Percentiles rank a stretch among this genome's conserved stretches.
Evolutionary conservation across 2,888 invertebrate species (phyloP).

Genomic region (Leptinotarsa tumamoca): DNA sequence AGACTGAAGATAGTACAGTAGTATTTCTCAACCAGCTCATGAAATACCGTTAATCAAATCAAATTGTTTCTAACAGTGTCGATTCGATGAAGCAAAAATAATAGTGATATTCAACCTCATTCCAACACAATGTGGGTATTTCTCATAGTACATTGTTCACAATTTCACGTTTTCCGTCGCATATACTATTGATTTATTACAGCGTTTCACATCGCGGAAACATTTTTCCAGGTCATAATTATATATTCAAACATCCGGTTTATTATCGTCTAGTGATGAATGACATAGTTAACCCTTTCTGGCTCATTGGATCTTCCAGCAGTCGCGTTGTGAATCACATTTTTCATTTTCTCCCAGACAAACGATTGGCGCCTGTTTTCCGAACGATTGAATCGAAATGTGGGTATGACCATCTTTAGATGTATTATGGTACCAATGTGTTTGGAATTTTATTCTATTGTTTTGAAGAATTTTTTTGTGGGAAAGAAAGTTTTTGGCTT

Average conservation of each 20-base stretch:
- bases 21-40: too few relatives aligned
- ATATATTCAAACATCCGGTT: constrained; percentile 16
- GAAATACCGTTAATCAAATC: too few relatives aligned
- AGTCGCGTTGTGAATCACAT: constrained; percentile 1
- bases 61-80: not conserved
- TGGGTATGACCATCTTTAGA: not conserved
- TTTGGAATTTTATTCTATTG: too few relatives aligned
- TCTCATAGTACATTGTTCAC: constrained; percentile 17
- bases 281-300: constrained; percentile 10
- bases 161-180: constrained; percentile 9
- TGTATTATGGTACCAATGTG: too few relatives aligned
- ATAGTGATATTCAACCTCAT: constrained; percentile 13
- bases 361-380: not conserved
- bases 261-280: constrained; percentile 16
- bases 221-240: not conserved
- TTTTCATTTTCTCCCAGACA: not conserved
- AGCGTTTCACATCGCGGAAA: not conserved
- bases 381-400: not conserved
- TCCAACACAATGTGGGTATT: constrained; percentile 10
- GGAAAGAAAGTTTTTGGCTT: too few relatives aligned
- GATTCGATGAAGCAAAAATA: not conserved
- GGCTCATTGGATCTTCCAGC: constrained; percentile 10
- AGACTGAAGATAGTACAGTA: too few relatives aligned
- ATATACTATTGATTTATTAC: constrained; percentile 12
- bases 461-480: too few relatives aligned